Base-by-base conservation (phyloP, 1,140 invertebrate genomes). In the Lepidurus arcticus region DNA sequence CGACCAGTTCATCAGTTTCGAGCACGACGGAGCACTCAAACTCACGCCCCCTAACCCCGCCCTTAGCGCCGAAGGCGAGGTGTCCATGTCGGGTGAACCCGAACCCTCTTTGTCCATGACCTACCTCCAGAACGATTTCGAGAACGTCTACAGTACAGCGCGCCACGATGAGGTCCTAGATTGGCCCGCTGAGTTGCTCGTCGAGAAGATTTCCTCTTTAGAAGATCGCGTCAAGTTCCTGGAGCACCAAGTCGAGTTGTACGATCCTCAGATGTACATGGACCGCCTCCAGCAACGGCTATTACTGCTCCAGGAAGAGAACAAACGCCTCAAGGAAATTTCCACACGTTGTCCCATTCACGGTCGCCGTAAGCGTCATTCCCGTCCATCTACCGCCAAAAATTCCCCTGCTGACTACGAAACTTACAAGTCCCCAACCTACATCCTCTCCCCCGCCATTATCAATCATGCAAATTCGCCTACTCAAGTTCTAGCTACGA, bases 121-220 rank as follows among this genome's bases (percentile, higher is more conserved):
- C 5, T 84, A 82, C 78, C 82, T 81, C 53, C 80, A 81, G 75
- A 78, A 81, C 73, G 83, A 84, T 74, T 84, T 84, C 80, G 83
- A 84, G 79, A 80, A 76, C 16, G 81, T 81, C 7, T 84, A 83
- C 65, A 77, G 81, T 34, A 80, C 77, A 21, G 78, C 80, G 10
- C 79, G 81, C 65, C 80, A 80, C 47, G 83, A 84, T 73, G 81
- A 84, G 78, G 74, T 83, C 4, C 53, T 81, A 44, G 80, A 80
- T 1, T 78, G 81, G 73, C 74, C 82, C 1, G 79, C 80, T 75
- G 74, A 78, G 44, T 79, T 82, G 24, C 77, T 84, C 4, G 80
- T 84, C 10, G 74, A 80, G 7, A 78, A 80, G 44, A 78, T 82
- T 44, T 65, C 79, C 3, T 76, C 73, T 9, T 77, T 84, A 47